Base-by-base conservation (phyloP, 2,797 vertebrate species). In the Molossus alvarezi region DNA sequence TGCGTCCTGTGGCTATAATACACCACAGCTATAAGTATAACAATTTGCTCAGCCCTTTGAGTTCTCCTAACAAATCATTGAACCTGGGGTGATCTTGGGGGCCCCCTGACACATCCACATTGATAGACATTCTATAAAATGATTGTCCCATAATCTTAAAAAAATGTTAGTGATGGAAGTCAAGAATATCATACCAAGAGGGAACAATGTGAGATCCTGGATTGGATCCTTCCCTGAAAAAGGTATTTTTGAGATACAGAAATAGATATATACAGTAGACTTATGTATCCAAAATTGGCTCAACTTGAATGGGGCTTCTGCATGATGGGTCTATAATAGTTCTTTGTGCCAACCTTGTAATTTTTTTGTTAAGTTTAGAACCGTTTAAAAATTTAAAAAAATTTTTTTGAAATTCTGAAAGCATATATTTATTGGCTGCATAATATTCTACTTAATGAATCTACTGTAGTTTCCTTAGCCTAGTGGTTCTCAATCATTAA, bases 351-450 rank as follows among this genome's bases (percentile, higher is more conserved):
- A 91, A 91, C 15, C 21, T 72, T 62, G 10, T 23, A 65, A 55
- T 9, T 55, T 76, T 92, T 93, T 90, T 84, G 60, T 45, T 79
- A 83, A 72, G 62, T 33, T 86, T 83, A 90, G 25, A 91, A 84
- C 51, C 64, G 13, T 72, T 83, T 65, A 48, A 67, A 87, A 76
- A 83, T 55, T 69, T 84, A 67, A 64, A 27, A 3, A n/a, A 13
- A 62, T 33, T 53, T 41, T 71, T 2, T 25, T 33, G 71, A 83
- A 75, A 85, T 25, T 71, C 29, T 55, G 53, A 69, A 73, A 90
- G 27, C n/a, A n/a, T 67, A 65, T 85, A 77, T 90, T 86, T 71
- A 57, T 76, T 33, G 58, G 29, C 9, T 79, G 7, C 10, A 13
- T 91, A 73, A 64, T 93, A 58, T 81, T 72, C 13, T 27, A 73